Evolutionary conservation across 2,113 vertebrate genomes (phyloP), one percentile per base, ranked within the genome.

Genomic region (Theropithecus gelada): DNA sequence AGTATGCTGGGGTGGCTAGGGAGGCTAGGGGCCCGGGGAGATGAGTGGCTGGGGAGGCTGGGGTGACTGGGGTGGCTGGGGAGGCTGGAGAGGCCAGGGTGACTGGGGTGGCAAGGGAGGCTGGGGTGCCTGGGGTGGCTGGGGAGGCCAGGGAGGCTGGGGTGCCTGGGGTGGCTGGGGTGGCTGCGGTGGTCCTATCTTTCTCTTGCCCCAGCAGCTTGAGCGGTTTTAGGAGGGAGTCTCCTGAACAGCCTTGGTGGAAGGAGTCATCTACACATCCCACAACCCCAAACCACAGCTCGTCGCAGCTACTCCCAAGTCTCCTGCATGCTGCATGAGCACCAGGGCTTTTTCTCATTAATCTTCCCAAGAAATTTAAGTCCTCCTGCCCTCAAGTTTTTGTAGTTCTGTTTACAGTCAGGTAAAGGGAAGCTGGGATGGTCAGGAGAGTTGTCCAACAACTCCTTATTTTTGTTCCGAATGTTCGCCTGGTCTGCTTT

Each of bases 191-290:
- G 12, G 38, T 30, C n/a, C 40, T 2, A 4, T 1, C 2, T 32
- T 25, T 12, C 66, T 32, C 23, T 43, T 12, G 23, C 3, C 23
- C 3, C 3, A 2, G 55, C 61, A 2, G 6, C n/a, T 38, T 23
- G 27, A 43, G 20, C 2, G 2, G 18, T 6, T 2, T 9, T 0
- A 0, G 14, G 22, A 20, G 20, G 20, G 9, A 40, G 7, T 61
- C 4, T 0, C 1, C 68, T 52, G 30, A 50, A 7, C 5, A 18
- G 5, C 25, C 0, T 0, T 0, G 38, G 14, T 14, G 20, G 72
- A 52, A n/a, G 45, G 20, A 30, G 5, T 5, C 14, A 18, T 72
- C 32, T 8, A 38, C 32, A 22, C 30, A 18, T 38, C 10, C 18
- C 0, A 16, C 61, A 35, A 17, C 6, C 30, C 23, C 76, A 72